These are phyloP conservation scores for Lasioglossum calceatum DNA, from an alignment of 2,888 invertebrate species.

Conservation along the genomic window DNA sequence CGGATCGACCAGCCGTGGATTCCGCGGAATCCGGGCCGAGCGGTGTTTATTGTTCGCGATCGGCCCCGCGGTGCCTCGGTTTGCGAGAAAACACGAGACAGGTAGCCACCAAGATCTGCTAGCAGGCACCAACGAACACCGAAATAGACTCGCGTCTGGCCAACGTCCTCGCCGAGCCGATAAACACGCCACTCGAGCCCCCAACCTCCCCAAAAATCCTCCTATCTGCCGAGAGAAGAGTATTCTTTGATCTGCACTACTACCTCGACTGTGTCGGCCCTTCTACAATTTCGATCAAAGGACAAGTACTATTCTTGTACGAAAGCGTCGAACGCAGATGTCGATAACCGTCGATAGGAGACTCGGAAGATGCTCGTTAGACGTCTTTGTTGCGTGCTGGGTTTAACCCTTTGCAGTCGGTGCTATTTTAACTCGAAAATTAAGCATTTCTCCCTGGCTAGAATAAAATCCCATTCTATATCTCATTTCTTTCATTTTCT, in stretches of 20 bases:
- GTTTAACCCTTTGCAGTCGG: background rate
- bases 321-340: constrained; percentile 24
- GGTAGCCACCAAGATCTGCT: constrained; percentile 58
- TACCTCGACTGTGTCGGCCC: constrained; percentile 40
- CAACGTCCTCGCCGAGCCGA: constrained; percentile 78
- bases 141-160: constrained; percentile 83
- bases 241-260: constrained; percentile 75
- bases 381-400: background rate
- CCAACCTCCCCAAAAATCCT: constrained; percentile 64
- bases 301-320: constrained; percentile 14
- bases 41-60: constrained; percentile 65
- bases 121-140: constrained; percentile 57
- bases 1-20: constrained; percentile 9
- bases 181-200: constrained; percentile 75
- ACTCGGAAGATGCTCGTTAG: background rate
- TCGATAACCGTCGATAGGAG: constrained; percentile 16
- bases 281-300: constrained; percentile 60
- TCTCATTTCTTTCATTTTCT: too few species aligned
- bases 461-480: too few species aligned
- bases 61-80: constrained; percentile 22
- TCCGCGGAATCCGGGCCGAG: constrained; percentile 57
- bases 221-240: constrained; percentile 61
- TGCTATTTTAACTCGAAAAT: too few species aligned
- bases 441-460: too few species aligned
- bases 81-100: constrained; percentile 65